Conservation (phyloP, 2,113 vertebrate species). For the Hemibates koningsi region DNA sequence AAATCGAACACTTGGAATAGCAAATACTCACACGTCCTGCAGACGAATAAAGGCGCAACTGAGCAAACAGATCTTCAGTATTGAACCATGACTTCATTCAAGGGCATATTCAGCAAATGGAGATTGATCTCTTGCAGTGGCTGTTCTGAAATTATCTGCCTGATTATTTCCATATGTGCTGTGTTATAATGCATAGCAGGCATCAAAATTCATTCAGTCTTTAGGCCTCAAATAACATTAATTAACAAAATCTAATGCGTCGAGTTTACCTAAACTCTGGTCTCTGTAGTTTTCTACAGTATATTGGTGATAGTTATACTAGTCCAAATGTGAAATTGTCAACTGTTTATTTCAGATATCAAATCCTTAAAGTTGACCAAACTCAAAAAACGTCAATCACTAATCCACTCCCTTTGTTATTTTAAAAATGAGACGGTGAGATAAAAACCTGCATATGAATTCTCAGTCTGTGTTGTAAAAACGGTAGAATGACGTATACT, state of each 20-base stretch:
- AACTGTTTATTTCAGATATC: not conserved
- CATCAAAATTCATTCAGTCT: not conserved
- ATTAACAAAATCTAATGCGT: fast-evolving
- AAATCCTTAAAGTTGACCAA: fast-evolving
- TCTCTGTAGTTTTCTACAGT: not conserved
- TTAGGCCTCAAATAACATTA: not conserved
- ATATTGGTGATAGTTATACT: not conserved
- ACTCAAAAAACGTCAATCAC: not conserved
- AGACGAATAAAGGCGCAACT: not conserved
- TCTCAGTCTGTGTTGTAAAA: not conserved
- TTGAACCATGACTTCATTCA: not conserved
- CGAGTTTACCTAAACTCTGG: not conserved
- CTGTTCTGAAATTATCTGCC: not conserved
- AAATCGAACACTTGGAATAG: not conserved
- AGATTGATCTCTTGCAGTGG: not conserved
- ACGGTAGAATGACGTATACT: not conserved
- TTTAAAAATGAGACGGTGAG: not conserved
- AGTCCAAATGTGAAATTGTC: fast-evolving
- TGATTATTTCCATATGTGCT: not conserved
- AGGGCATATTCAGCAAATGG: not conserved
- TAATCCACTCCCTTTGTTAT: not conserved
- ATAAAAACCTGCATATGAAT: not conserved
- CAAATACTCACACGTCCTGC: not conserved
- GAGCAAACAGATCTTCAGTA: not conserved
- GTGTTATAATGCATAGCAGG: not conserved